These are phyloP conservation scores for Ptychodera flava DNA, from an alignment of 35 echinoderm and acorn worm species.

Conservation along the genomic window DNA sequence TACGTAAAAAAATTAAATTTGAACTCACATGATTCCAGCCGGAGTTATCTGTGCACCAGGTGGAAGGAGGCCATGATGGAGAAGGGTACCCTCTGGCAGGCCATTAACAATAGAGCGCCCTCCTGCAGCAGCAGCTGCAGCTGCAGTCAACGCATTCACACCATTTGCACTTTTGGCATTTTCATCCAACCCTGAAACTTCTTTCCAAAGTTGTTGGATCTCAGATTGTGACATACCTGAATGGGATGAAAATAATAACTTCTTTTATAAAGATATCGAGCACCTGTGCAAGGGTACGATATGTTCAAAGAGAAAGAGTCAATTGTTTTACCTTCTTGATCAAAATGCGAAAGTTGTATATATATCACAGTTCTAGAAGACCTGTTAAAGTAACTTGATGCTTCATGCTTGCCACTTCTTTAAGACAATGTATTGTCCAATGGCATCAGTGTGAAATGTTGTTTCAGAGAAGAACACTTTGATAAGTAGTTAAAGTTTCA, in stretches of 20 bases:
- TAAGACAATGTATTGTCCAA: neutral
- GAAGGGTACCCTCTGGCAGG: conserved; percentile 59
- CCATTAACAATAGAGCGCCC: conserved; percentile 63
- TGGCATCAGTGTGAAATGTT: no score
- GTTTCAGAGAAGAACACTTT: no score
- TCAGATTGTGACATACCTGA: conserved; percentile 73
- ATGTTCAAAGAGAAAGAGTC: neutral
- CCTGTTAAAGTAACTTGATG: neutral
- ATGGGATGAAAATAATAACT: neutral
- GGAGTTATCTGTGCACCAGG: conserved; percentile 27
- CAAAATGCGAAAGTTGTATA: neutral
- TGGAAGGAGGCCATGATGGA: conserved; percentile 77
- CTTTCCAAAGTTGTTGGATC: conserved; percentile 88
- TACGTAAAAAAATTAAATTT: no score
- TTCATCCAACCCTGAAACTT: conserved; percentile 61
- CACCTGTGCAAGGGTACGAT: neutral
- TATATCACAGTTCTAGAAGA: neutral
- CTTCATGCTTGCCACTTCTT: neutral
- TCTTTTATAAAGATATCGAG: neutral
- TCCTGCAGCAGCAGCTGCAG: conserved; percentile 19
- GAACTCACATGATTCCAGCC: conserved; percentile 80
- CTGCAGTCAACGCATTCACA: conserved; percentile 28
- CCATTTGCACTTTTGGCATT: conserved; percentile 38
- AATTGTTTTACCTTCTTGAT: neutral
- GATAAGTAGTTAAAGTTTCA: no score